Evolutionary conservation across 2,113 vertebrate species (phyloP), one percentile per base, ranked within the genome.

Genomic region (Panthera leo): DNA sequence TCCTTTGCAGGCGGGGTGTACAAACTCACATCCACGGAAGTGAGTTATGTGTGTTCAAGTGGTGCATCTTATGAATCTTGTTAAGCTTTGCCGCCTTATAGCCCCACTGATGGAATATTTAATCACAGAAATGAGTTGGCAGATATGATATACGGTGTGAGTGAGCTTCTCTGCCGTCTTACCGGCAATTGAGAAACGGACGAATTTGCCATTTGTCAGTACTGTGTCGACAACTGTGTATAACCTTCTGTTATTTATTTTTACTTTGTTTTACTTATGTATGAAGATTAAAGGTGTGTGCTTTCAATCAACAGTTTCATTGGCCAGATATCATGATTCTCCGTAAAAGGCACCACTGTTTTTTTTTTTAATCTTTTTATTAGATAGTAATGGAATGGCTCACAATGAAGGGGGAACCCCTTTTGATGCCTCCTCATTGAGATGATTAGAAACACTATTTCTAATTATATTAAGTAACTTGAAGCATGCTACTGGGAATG

Each of bases 101-200:
- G 98, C 98, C 98, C n/a, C 97, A 34, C 98, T 99, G 99, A 99
- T 99, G 98, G 99, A 99, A 99, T 99, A 99, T 99, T 99, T 99
- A 99, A 99, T 99, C 99, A 99, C 98, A 99, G 98, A 97, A 99
- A 99, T 99, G 99, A 99, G 98, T 96, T 98, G 98, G 99, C 99
- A 99, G 98, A 97, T 99, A 98, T 99, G 99, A 99, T 99, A 97
- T 98, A 99, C 97, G 98, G 98, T 94, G 95, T 65, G 96, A 98
- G 97, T 97, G 98, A 98, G 98, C 96, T 97, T 98, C 96, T 98
- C 95, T 71, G 98, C 94, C 18, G 96, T 98, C 98, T 98, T 97
- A 94, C 97, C 3, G 1, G 98, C 99, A 99, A 98, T 98, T 97
- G 98, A 99, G 98, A 98, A 98, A 98, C 80, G 94, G 98, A 98